A percentile compares a stretch with the other conserved stretches of the same genome.
phyloP scores from a whole-genome alignment of 2,888 invertebrate genomes.

The Sicus ferrugineus region DNA sequence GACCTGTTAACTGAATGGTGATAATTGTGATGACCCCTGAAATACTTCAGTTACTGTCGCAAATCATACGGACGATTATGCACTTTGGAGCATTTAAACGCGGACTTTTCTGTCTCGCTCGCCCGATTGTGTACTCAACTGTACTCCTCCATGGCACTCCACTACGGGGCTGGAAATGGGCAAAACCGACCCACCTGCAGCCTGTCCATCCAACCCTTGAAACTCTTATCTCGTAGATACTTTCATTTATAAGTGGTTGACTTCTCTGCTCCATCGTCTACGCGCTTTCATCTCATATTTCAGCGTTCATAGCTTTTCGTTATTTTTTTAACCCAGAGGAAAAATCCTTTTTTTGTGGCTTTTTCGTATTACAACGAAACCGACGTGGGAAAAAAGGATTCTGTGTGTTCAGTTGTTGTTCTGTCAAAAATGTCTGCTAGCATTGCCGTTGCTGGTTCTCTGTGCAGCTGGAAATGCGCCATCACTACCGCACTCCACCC shows the following conservation, averaged over 20 bases:
- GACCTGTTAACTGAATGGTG: no score
- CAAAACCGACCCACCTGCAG: neutral
- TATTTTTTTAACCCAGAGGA: neutral
- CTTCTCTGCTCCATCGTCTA: neutral
- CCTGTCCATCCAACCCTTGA: neutral
- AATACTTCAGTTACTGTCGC: neutral
- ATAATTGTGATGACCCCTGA: neutral
- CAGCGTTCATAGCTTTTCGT: neutral
- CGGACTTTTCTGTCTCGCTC: neutral
- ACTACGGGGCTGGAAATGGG: no score
- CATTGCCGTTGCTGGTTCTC: neutral
- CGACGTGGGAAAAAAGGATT: neutral
- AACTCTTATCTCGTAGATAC: neutral
- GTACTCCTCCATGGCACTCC: no score
- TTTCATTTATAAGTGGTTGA: slow-evolving; percentile 24
- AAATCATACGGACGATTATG: slow-evolving; percentile 1
- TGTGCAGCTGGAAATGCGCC: neutral
- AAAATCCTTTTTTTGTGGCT: slow-evolving; percentile 6
- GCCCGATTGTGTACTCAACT: no score
- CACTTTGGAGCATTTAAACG: neutral
- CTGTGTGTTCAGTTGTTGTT: slow-evolving; percentile 12
- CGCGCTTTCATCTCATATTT: slow-evolving; percentile 1
- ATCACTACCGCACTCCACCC: neutral
- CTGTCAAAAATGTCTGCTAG: neutral
- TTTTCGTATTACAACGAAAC: neutral